These are phyloP conservation scores for Coenonympha arcania DNA, from an alignment of 2,888 invertebrate species.

Conservation along the genomic window DNA sequence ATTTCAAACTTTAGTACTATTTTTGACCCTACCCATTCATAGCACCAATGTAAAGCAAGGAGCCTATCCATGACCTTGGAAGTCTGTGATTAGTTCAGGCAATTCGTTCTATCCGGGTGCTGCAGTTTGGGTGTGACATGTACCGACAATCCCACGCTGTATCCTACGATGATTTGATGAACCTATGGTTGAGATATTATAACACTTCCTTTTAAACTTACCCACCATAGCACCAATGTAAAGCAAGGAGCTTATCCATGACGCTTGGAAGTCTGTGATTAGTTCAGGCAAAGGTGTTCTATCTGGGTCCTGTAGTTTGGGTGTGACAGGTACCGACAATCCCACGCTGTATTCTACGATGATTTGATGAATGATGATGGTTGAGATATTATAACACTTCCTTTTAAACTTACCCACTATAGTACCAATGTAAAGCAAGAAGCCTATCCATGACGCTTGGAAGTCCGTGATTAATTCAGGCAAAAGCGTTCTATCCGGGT, in stretches of 20 bases:
- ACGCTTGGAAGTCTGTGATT: constrained; percentile 53
- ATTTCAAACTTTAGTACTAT: too few relatives aligned
- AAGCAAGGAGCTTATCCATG: constrained; percentile 72
- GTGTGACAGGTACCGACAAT: too few relatives aligned
- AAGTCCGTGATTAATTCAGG: constrained; percentile 42
- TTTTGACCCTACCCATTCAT: too few relatives aligned
- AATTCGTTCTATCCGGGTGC: constrained; percentile 49
- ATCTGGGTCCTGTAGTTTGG: constrained; percentile 48
- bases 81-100: constrained; percentile 39
- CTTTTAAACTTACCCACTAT: constrained; percentile 48
- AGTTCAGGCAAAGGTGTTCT: constrained; percentile 51
- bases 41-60: constrained; percentile 67
- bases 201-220: constrained; percentile 36
- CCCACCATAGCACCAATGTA: constrained; percentile 71
- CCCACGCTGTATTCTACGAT: too few relatives aligned
- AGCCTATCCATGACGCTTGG: constrained; percentile 73
- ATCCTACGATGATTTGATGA: constrained; percentile 65
- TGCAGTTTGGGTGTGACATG: constrained; percentile 66
- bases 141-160: constrained; percentile 72
- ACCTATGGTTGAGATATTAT: too few relatives aligned
- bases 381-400: constrained; percentile 59
- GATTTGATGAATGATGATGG: too few relatives aligned
- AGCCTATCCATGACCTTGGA: constrained; percentile 73
- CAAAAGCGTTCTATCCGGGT: constrained; percentile 52
- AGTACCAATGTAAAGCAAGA: constrained; percentile 67